Conservation (phyloP, 1,140 invertebrate species). For the Coboldia fuscipes region DNA sequence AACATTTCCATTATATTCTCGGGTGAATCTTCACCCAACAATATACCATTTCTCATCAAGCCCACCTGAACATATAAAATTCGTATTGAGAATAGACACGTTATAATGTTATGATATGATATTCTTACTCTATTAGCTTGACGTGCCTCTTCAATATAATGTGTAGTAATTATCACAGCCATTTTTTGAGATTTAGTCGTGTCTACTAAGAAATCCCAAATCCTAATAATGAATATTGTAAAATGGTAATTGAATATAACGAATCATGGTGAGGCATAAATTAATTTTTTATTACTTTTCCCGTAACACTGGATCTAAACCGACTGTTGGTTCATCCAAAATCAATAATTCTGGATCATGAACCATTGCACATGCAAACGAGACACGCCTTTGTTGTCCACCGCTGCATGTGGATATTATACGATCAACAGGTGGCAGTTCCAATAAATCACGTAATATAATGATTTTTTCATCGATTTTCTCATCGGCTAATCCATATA, state of each 20-base stretch:
- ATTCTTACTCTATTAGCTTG: constrained; percentile 53
- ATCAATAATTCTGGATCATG: constrained; percentile 76
- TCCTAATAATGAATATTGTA: constrained; percentile 34
- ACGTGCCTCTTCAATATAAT: constrained; percentile 84
- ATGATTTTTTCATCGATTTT: constrained; percentile 41
- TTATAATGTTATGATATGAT: neutral
- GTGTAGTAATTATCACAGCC: constrained; percentile 76
- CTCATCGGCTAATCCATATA: constrained; percentile 50
- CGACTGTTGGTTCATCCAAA: constrained; percentile 83
- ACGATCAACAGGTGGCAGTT: constrained; percentile 39
- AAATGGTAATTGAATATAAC: neutral
- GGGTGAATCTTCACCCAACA: constrained; percentile 72
- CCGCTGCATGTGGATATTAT: constrained; percentile 53
- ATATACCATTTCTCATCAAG: constrained; percentile 61
- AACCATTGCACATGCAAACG: constrained; percentile 66
- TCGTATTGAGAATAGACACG: neutral
- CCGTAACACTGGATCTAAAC: constrained; percentile 71
- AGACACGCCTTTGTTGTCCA: constrained; percentile 71
- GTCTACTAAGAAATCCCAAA: constrained; percentile 71
- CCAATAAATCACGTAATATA: constrained; percentile 46
- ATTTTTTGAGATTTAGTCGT: constrained; percentile 42
- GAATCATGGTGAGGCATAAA: neutral
- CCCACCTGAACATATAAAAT: constrained; percentile 42
- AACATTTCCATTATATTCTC: constrained; percentile 34
- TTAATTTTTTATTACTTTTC: constrained; percentile 42